These are phyloP conservation scores for Semicossyphus pulcher DNA, from an alignment of 2,113 vertebrate species.

Conservation along the genomic window DNA sequence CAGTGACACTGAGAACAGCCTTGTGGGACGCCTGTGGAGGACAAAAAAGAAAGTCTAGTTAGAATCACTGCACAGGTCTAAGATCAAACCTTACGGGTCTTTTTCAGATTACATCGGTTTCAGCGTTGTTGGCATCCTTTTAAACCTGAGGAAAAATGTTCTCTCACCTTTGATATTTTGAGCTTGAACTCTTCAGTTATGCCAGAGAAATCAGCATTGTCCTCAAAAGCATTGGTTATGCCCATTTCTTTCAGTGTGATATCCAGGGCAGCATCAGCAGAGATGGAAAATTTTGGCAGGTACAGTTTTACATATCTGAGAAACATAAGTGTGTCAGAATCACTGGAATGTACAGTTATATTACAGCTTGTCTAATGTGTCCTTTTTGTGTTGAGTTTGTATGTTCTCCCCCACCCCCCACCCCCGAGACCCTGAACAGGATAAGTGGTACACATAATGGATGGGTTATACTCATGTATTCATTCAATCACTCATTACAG, in stretches of 20 bases:
- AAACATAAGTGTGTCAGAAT: slow-evolving; percentile 40
- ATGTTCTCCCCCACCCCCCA: too few species aligned
- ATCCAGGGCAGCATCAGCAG: slow-evolving; percentile 75
- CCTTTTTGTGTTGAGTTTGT: too few species aligned
- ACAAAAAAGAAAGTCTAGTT: slow-evolving; percentile 16
- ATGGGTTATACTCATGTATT: too few species aligned
- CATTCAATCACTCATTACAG: too few species aligned
- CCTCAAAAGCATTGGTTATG: slow-evolving; percentile 79
- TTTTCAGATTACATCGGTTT: too few species aligned
- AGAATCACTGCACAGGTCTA: too few species aligned
- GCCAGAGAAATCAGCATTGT: slow-evolving; percentile 85
- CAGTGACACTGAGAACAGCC: slow-evolving; percentile 85
- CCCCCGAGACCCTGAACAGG: too few species aligned
- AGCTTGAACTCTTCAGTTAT: slow-evolving; percentile 76
- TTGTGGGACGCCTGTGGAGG: slow-evolving; percentile 83
- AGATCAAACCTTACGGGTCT: too few species aligned
- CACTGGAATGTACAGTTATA: not conserved
- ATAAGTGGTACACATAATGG: too few species aligned
- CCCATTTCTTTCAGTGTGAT: slow-evolving; percentile 81
- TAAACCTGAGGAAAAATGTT: too few species aligned
- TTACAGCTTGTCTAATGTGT: too few species aligned
- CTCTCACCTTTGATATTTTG: slow-evolving; percentile 86
- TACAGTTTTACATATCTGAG: slow-evolving; percentile 78
- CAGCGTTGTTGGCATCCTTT: too few species aligned
- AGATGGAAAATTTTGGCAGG: slow-evolving; percentile 86